These are phyloP conservation scores for Pelodytes ibericus DNA, from an alignment of 2,797 vertebrate genomes.

Conservation along the genomic window DNA sequence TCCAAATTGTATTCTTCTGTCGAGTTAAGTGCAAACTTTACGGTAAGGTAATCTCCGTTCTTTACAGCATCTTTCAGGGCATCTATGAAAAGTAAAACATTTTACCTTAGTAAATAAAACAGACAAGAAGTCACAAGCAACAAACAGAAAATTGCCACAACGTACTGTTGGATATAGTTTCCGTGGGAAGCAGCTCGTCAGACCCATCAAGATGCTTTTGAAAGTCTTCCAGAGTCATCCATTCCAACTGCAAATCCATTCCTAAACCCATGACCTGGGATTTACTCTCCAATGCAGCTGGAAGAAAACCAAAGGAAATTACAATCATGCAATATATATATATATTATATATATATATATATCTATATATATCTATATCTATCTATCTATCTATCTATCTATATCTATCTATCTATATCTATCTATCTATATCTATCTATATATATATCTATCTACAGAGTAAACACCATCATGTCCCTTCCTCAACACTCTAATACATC, in stretches of 20 bases:
- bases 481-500: no score
- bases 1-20: slow-evolving; percentile 93
- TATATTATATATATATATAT: no score
- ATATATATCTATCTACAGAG: no score
- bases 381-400: no score
- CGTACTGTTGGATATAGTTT: slow-evolving; percentile 84
- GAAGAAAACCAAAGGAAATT: no score
- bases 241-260: slow-evolving; percentile 94
- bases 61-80: slow-evolving; percentile 94
- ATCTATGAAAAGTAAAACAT: slow-evolving; percentile 65
- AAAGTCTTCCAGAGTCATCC: slow-evolving; percentile 95
- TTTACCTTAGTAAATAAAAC: no score
- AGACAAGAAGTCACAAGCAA: background rate
- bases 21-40: slow-evolving; percentile 92
- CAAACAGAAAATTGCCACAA: slow-evolving; percentile 47
- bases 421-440: no score
- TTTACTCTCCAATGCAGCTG: slow-evolving; percentile 18
- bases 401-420: no score
- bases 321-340: no score
- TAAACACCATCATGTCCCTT: no score
- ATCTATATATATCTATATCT: no score
- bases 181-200: slow-evolving; percentile 80
- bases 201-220: slow-evolving; percentile 94
- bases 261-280: slow-evolving; percentile 84
- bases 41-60: slow-evolving; percentile 92